Percentiles rank a stretch among this genome's conserved stretches.
Conservation (phyloP, 2,113 vertebrate species). For the Hyperopisus bebe region DNA sequence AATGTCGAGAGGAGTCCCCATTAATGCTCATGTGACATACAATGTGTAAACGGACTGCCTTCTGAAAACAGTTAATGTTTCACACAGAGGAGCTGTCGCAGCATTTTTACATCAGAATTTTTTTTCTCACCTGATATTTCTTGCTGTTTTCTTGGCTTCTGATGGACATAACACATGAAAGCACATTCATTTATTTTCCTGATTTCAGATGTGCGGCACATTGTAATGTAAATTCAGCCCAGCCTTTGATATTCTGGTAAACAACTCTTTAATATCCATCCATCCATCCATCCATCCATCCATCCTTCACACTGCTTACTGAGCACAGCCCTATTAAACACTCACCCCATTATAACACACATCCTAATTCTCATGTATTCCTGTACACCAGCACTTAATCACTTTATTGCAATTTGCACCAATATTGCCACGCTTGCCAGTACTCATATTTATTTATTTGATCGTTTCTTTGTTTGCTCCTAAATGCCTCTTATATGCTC, state of each 20-base stretch:
- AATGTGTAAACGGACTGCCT: background rate
- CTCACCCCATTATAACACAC: background rate
- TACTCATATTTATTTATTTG: background rate
- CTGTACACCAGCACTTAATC: background rate
- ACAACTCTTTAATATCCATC: background rate
- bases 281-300: background rate
- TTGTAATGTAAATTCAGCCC: background rate
- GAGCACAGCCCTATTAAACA: background rate
- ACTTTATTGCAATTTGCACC: background rate
- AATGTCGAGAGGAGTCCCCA: background rate
- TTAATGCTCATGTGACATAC: background rate
- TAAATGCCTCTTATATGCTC: background rate
- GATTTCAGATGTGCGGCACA: background rate
- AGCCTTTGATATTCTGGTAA: background rate
- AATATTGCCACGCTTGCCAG: background rate
- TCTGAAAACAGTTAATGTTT: background rate
- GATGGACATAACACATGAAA: background rate
- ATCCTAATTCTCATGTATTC: background rate
- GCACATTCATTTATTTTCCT: background rate
- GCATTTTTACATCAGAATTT: background rate
- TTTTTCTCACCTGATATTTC: background rate
- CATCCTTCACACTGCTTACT: background rate
- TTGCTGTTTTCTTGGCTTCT: background rate
- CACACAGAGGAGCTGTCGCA: background rate
- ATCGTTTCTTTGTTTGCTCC: background rate